Evolutionary conservation across 2,888 invertebrate species (phyloP), one percentile per base, ranked within the genome.

Genomic region (Drosophila trichaetosa): DNA sequence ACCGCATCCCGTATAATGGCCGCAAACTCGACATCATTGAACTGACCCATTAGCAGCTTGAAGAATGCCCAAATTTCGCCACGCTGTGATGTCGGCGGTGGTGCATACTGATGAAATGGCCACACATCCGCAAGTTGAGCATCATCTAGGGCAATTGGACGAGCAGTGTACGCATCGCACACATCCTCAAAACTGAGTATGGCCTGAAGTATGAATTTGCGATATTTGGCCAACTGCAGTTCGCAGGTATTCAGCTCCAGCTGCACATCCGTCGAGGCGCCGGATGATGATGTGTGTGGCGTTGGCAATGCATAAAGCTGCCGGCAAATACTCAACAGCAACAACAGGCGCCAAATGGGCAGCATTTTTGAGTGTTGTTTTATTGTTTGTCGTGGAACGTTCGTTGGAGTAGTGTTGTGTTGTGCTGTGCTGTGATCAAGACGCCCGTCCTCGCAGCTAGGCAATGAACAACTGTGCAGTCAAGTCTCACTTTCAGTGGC

Each of bases 111-210:
- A 57, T 85, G 87, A 21, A 91, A 82, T 13, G 82, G 69, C 77
- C 79, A 78, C 51, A 57, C 33, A 4, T 73, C 83, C 24, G 69
- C 42, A 0, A 67, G 8, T 0, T 64, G 4, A 11, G 36, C 49
- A 8, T 88, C 87, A 29, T 83, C 85, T 0, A 69, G n/a, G 2
- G 60, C 42, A 1, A 75, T 61, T 1, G 79, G 71, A 13, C 82
- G 77, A 1, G 84, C 21, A 33, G 86, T 90, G 73, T 92, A 93
- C 11, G 89, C 87, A 67, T 93, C 92, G 51, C 93, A 93, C 21
- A 93, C 91, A 70, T 93, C 92, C 70, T 93, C 93, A 52, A 92
- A 92, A 49, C 89, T 93, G 21, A 92, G 76, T 38, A 93, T 90
- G 13, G 92, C 91, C 73, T 92, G 91, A 0, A 93, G 81, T 16